Evolutionary conservation across 2,797 vertebrate species (phyloP), one percentile per base, ranked within the genome.

Genomic region (Lateolabrax maculatus): DNA sequence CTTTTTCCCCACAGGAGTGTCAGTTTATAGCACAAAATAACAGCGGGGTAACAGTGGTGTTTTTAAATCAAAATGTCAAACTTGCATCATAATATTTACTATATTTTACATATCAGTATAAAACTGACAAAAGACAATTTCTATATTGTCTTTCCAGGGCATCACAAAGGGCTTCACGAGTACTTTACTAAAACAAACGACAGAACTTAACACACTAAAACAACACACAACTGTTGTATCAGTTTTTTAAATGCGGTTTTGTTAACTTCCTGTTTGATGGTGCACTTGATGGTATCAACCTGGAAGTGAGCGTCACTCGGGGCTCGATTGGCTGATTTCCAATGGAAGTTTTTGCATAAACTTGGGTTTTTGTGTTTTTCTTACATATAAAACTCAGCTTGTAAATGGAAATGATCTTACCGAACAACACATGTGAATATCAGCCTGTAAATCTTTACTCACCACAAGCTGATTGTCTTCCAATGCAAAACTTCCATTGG

Each of bases 211-310:
- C 10, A 64, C 4, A 44, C 12, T 23, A 4, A 23, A 55, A 53
- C 27, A 73, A 12, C 27, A 56, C 16, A 37, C 2, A 41, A 15
- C 6, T 13, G 36, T 2, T 10, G 9, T 27, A 39, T 48, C 18
- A 7, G 29, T 12, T 9, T 21, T 21, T 67, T 3, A 29, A 29
- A 53, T 53, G 49, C 0, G 3, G 61, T 48, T 65, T 57, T 48
- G 16, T 41, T 15, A 29, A 55, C 61, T 65, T 74, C 71, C 61
- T 65, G 29, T 56, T 55, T 64, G 39, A 34, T 44, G 71, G 21
- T n/a, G 67, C 12, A 57, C 53, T 46, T 46, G 67, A 46, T 69
- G 29, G 1, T 27, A 49, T 60, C 34, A 39, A 3, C 19, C 46
- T 23, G 23, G 36, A 68, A 15, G 53, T 25, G 8, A 34, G 3